Evolutionary conservation across 2,888 invertebrate genomes (phyloP).

Genomic region (Hymenopus coronatus): DNA sequence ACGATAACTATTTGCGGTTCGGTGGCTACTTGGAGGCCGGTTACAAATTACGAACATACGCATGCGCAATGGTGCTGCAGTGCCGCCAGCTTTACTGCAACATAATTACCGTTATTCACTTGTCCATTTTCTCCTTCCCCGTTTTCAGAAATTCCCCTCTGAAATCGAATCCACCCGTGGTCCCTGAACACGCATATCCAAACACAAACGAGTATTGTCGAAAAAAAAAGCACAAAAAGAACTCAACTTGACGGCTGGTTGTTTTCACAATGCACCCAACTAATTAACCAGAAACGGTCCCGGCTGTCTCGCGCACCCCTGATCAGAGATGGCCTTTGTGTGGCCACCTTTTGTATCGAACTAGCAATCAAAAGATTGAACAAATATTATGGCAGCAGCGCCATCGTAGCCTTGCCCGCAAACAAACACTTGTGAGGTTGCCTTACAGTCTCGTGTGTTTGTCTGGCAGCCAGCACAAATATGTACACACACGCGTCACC

Average conservation of each 20-base stretch:
- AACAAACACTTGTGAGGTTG: background rate
- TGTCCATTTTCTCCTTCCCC: background rate
- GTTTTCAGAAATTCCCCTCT: background rate
- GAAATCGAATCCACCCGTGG: background rate
- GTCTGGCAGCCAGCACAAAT: background rate
- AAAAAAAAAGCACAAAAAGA: background rate
- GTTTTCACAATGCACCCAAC: background rate
- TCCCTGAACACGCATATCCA: background rate
- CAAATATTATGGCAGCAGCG: background rate
- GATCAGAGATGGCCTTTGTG: background rate
- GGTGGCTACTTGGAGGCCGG: background rate
- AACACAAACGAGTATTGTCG: background rate
- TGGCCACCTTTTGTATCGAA: slow-evolving; percentile 1
- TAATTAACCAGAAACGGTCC: background rate
- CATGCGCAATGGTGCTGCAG: background rate
- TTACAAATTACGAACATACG: background rate
- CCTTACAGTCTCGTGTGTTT: background rate
- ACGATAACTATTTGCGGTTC: background rate
- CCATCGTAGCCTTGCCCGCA: background rate
- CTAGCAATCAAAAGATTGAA: slow-evolving; percentile 6
- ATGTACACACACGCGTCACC: background rate
- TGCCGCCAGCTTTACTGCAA: background rate
- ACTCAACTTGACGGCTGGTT: background rate
- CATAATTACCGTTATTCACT: background rate
- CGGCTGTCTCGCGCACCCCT: background rate